phyloP scores from a whole-genome alignment of 2,888 invertebrate species.

The Meloe dianella region DNA sequence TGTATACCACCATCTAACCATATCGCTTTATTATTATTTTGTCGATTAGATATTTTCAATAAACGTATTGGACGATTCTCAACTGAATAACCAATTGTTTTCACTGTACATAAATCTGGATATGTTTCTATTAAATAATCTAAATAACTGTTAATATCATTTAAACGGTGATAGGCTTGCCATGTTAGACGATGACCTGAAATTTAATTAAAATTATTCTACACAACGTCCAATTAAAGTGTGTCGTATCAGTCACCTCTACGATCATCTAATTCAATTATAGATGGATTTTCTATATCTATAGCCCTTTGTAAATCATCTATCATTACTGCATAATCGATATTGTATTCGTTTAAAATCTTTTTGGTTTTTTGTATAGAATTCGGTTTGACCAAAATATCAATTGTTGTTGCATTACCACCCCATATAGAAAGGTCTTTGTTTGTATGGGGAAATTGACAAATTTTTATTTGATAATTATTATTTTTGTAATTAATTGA shows the following conservation, averaged over 20 bases:
- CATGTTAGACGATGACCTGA: conserved; percentile 71
- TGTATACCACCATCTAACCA: conserved; percentile 85
- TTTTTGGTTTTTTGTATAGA: conserved; percentile 68
- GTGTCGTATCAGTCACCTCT: conserved; percentile 19
- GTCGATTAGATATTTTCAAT: conserved; percentile 72
- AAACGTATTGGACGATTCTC: conserved; percentile 79
- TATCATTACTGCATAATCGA: conserved; percentile 73
- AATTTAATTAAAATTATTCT: neutral
- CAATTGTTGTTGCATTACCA: conserved; percentile 67
- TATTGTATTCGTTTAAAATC: conserved; percentile 67
- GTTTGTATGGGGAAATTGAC: too few species aligned
- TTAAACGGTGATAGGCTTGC: conserved; percentile 76
- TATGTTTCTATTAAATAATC: conserved; percentile 74
- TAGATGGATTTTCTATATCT: conserved; percentile 78
- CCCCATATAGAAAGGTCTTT: conserved; percentile 71
- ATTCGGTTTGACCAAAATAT: conserved; percentile 72
- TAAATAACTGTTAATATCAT: conserved; percentile 73
- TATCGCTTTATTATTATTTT: conserved; percentile 62
- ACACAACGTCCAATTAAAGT: neutral
- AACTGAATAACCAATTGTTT: conserved; percentile 75
- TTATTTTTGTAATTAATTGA: conserved; percentile 7
- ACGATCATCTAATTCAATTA: conserved; percentile 68
- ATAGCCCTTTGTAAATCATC: conserved; percentile 80
- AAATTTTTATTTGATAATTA: conserved; percentile 14
- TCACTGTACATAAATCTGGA: conserved; percentile 74